phyloP scores from a whole-genome alignment of 1,140 invertebrate species.

The Nautilus pompilius region DNA sequence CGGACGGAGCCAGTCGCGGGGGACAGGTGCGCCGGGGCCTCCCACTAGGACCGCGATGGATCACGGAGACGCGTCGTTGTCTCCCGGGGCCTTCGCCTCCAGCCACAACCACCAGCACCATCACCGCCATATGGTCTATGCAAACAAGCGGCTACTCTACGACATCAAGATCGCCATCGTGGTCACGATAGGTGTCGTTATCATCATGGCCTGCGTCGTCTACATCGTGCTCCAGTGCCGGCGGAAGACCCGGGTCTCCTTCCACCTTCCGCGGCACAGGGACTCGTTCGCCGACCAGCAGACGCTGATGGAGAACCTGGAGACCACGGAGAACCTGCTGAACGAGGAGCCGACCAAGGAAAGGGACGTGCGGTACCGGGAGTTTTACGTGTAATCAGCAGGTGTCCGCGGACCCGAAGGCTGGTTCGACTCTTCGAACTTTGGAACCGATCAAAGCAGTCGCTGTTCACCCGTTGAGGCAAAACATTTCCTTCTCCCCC shows the following conservation, averaged over 20 bases:
- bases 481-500: too few relatives aligned
- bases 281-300: constrained; percentile 1
- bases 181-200: neutral
- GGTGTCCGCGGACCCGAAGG: too few relatives aligned
- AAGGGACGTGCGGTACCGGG: neutral
- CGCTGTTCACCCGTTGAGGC: too few relatives aligned
- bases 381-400: constrained; percentile 1
- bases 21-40: too few relatives aligned
- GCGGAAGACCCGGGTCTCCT: neutral
- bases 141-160: neutral
- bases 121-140: neutral
- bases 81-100: neutral
- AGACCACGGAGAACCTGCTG: neutral
- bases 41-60: neutral
- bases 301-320: neutral
- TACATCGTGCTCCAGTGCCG: neutral
- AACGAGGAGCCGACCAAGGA: neutral
- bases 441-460: too few relatives aligned
- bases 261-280: neutral
- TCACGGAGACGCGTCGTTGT: neutral
- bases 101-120: constrained; percentile 1
- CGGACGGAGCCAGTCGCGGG: too few relatives aligned
- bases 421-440: too few relatives aligned
- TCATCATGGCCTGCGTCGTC: neutral
- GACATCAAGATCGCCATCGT: constrained; percentile 4